Base-by-base conservation (phyloP, 2,113 vertebrate genomes). In the Hemiscyllium ocellatum region DNA sequence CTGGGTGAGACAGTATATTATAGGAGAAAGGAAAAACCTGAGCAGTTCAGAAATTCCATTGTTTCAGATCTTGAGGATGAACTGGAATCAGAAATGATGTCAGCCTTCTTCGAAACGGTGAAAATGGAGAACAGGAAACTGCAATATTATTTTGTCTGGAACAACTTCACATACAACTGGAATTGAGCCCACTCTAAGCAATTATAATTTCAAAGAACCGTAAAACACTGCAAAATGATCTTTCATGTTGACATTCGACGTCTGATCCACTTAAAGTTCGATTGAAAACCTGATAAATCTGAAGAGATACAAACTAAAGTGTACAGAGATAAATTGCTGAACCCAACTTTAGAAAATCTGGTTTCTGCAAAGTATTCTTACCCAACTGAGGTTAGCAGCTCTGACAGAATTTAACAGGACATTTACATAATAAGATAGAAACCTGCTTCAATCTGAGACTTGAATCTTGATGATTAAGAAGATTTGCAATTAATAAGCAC, bases 121-220 rank as follows among this genome's bases (percentile, higher is more conserved):
- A 83, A 37, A 4, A 19, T 5, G 37, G 80, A 42, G 52, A n/a
- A 15, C 19, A 15, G 7, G 1, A n/a, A 37, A 19, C 61, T 37
- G n/a, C 33, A 37, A 19, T 65, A 66, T 93, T 22, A 93, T 68
- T 93, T 19, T 65, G 20, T 93, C 2, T 66, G 5, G 17, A 61
- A 12, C 56, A 61, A n/a, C 0, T 1, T 61, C 17, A 42, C 10
- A 19, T 37, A 37, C 61, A 66, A 93, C n/a, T 93, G 89, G 61
- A 93, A 93, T 65, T 37, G 61, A 66, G n/a, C 61, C 29, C 17
- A 68, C 6, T 66, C 33, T 3, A 37, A 68, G 3, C 33, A n/a
- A 93, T 93, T 42, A 93, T 37, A 17, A 93, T 93, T 93, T 93
- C 61, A 93, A 93, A 68, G 89, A 19, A n/a, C 6, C 66, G 61